Base-by-base conservation (phyloP, 2,797 vertebrate genomes). In the Mus minutoides region DNA sequence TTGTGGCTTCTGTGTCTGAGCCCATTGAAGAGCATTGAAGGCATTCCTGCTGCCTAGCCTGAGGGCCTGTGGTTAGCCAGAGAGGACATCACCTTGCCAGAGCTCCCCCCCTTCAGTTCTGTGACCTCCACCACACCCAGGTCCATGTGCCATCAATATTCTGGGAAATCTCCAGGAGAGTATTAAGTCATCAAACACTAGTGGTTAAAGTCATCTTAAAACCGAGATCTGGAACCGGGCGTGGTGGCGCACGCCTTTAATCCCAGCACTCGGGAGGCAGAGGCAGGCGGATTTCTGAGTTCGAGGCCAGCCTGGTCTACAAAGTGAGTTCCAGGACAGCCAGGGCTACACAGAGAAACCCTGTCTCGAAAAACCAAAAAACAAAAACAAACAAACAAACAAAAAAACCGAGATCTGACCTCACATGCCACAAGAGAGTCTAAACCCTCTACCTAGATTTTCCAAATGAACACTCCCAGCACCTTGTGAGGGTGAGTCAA, bases 161-260 rank as follows among this genome's bases (percentile, higher is more conserved):
- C 24, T 64, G 24, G 56, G 52, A 10, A 62, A 54, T 77, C 34
- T 43, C 49, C 84, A 88, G 84, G 54, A n/a, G 64, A 17, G 69
- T 62, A 94, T 21, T 40, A 84, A 80, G 46, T 46, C 92, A 95
- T 96, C 56, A 71, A 67, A 77, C 49, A 73, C 46, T 58, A 91
- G n/a, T 37, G 46, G 58, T 40, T 88, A 31, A 90, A 85, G 49
- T 62, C 40, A 79, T 71, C 56, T 43, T 87, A 54, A 86, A 83
- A 80, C 93, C 14, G 26, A 67, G 17, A 93, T 21, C 5, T 24
- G 73, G n/a, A n/a, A n/a, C n/a, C n/a, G n/a, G n/a, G n/a, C n/a
- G n/a, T n/a, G n/a, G n/a, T n/a, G n/a, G n/a, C n/a, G n/a, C n/a
- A n/a, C n/a, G n/a, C n/a, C n/a, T n/a, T n/a, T n/a, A n/a, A n/a